A percentile compares a stretch with the other conserved stretches of the same genome.
These are phyloP conservation scores for Diploscapter pachys DNA, from an alignment of 1,140 invertebrate genomes.

Conservation along the genomic window DNA sequence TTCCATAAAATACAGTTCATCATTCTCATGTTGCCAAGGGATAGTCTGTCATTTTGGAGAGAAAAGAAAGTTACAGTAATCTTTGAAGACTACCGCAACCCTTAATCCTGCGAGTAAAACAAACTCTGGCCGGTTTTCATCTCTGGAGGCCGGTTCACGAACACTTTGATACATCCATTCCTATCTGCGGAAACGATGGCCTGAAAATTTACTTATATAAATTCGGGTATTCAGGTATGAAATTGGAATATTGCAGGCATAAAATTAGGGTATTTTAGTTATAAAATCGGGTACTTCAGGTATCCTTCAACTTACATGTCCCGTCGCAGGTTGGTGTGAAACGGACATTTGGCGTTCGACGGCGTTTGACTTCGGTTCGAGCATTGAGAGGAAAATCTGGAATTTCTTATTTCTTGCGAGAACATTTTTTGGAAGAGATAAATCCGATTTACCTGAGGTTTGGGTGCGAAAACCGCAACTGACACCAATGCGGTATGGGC, in stretches of 20 bases:
- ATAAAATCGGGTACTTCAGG: background rate
- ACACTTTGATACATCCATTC: constrained; percentile 91
- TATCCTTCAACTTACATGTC: constrained; percentile 5
- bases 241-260: no score
- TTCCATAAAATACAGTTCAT: no score
- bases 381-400: constrained; percentile 6
- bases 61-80: no score
- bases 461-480: constrained; percentile 91
- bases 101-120: background rate
- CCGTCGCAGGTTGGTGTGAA: background rate
- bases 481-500: constrained; percentile 74
- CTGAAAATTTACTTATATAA: constrained; percentile 60
- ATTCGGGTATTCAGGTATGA: background rate
- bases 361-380: constrained; percentile 9
- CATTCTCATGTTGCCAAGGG: no score
- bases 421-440: constrained; percentile 10
- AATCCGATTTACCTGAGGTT: constrained; percentile 66
- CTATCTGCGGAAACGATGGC: constrained; percentile 94
- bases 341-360: constrained; percentile 56
- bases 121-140: constrained; percentile 68
- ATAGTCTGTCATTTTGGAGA: no score
- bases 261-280: background rate
- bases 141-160: constrained; percentile 81
- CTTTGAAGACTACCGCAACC: no score
- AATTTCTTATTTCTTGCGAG: constrained; percentile 12